Evolutionary conservation across 92 coral and sea anemone genomes (phyloP), one percentile per base, ranked within the genome.

Genomic region (Hydrozoanthus gracilis): DNA sequence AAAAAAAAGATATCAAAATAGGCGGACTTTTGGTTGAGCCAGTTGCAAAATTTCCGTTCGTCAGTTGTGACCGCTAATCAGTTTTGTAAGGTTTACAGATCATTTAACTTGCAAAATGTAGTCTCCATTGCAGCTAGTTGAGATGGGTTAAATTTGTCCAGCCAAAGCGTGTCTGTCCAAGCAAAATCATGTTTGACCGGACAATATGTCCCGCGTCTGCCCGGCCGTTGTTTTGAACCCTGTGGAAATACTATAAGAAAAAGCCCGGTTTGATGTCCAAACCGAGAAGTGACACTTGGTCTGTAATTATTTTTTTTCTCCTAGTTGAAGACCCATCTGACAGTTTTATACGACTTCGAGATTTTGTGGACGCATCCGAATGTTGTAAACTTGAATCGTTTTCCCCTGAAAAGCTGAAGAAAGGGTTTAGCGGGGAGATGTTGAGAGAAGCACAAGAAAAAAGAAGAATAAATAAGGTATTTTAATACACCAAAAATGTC

Each of bases 281-380:
- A 20, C n/a, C 8, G 61, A 54, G 61, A 54, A 13, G 8, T 70
- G 14, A 15, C 44, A 6, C 12, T 9, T 88, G 1, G 10, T 2
- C 47, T 77, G 48, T 78, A 2, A 14, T 20, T 62, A 14, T 5
- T n/a, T 68, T 51, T 46, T 78, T 27, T 61, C 69, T 71, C 65
- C 35, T 78, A 94, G 99, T 97, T 70, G 99, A 97, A 88, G 99
- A 95, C 46, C 99, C 99, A 12, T 95, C 98, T 5, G 92, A 88
- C 6, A 90, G 91, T 76, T 97, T 97, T 67, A 55, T 93, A 46
- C 92, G 95, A 20, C 91, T 97, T 44, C 92, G 99, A 69, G 99
- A 97, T 87, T 95, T 93, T 54, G 92, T 97, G 67, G 99, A 97
- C 85, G 91, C 95, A 15, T 88, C 94, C 66, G 95, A 88, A 18